Percentiles rank a stretch among this genome's conserved stretches.
These are phyloP conservation scores for Morpho achilles DNA, from an alignment of 2,888 invertebrate genomes.

Conservation along the genomic window DNA sequence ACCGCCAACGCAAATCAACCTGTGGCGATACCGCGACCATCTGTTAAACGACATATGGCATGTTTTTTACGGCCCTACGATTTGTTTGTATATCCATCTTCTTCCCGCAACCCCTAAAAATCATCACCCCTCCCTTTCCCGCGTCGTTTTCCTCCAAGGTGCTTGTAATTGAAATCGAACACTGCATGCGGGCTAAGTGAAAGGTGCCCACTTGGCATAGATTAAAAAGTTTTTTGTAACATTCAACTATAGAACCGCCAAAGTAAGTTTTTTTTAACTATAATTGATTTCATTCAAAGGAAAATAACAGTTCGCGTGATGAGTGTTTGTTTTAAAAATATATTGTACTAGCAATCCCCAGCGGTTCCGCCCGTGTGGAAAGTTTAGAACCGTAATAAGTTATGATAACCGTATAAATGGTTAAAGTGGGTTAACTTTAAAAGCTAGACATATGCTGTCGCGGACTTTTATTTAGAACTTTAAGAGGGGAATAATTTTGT, in stretches of 20 bases:
- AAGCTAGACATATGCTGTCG: too few species aligned
- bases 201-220: slow-evolving; percentile 58
- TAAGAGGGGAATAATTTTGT: too few species aligned
- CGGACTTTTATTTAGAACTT: too few species aligned
- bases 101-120: slow-evolving; percentile 29
- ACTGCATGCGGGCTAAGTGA: slow-evolving; percentile 74
- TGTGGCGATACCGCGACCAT: slow-evolving; percentile 41
- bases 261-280: too few species aligned
- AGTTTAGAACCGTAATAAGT: too few species aligned
- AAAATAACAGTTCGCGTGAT: too few species aligned
- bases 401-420: too few species aligned
- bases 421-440: too few species aligned
- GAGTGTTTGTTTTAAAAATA: too few species aligned
- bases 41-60: slow-evolving; percentile 72
- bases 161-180: slow-evolving; percentile 71
- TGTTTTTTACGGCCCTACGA: slow-evolving; percentile 59
- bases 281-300: too few species aligned
- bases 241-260: slow-evolving; percentile 11
- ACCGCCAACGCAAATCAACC: slow-evolving; percentile 26
- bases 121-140: slow-evolving; percentile 38
- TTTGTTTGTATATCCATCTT: slow-evolving; percentile 63
- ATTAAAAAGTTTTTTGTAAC: slow-evolving; percentile 33
- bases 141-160: slow-evolving; percentile 63
- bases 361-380: too few species aligned
- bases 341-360: too few species aligned